Conservation (phyloP, 1,140 invertebrate genomes). For the Pantala flavescens region DNA sequence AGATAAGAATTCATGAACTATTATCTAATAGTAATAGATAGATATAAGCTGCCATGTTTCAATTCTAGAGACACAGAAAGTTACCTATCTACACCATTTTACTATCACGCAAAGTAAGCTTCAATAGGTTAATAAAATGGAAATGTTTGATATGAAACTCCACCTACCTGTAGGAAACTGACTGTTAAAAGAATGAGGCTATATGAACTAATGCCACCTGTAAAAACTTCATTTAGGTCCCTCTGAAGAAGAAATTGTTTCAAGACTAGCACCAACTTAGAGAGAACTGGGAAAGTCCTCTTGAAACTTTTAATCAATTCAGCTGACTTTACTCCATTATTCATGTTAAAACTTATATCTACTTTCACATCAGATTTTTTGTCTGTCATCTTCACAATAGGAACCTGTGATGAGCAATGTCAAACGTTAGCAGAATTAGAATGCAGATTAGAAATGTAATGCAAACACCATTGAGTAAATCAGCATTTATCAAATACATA, state of each 20-base stretch:
- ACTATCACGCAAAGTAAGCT: no score
- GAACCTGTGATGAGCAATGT: constrained; percentile 46
- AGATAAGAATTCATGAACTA: no score
- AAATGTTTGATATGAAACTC: no score
- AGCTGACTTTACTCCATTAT: constrained; percentile 87
- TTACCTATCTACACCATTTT: no score
- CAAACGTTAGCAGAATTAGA: constrained; percentile 11
- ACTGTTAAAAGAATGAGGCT: constrained; percentile 97
- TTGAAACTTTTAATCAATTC: constrained; percentile 85
- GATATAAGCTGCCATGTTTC: no score
- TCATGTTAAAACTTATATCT: constrained; percentile 98
- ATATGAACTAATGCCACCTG: constrained; percentile 97
- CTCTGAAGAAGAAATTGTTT: constrained; percentile 96
- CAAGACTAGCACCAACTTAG: constrained; percentile 89
- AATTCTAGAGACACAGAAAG: no score
- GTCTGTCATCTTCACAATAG: constrained; percentile 96
- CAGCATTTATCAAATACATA: background rate
- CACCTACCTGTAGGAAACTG: constrained; percentile 82
- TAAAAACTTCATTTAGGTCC: constrained; percentile 98
- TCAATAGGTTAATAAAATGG: no score
- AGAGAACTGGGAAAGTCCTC: constrained; percentile 68
- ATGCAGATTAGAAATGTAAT: no score
- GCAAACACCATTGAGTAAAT: constrained; percentile 3
- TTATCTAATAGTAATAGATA: no score
- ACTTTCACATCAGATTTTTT: constrained; percentile 84